Evolutionary conservation across 1,140 invertebrate genomes (phyloP).

Genomic region (Pseudachorutes palmiensis): DNA sequence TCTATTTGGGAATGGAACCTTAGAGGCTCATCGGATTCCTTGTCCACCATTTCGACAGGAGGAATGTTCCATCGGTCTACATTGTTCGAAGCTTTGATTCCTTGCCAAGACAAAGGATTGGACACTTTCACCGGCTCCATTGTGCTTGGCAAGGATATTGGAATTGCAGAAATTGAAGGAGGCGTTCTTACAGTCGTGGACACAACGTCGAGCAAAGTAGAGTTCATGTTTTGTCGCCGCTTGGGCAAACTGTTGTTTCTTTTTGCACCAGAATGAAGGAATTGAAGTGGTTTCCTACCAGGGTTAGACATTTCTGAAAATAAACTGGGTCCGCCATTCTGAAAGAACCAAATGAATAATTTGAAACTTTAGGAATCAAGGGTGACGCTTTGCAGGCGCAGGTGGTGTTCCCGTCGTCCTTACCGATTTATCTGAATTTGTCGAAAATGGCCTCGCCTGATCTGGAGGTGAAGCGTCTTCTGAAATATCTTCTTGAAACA

Average conservation of each 20-base stretch:
- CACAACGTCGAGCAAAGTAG: neutral
- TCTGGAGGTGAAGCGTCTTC: neutral
- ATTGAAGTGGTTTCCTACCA: neutral
- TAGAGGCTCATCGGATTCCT: neutral
- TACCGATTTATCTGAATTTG: conserved; percentile 24
- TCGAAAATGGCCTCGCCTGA: conserved; percentile 13
- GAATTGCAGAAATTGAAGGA: neutral
- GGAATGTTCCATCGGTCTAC: neutral
- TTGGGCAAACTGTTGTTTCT: neutral
- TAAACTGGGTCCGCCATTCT: neutral
- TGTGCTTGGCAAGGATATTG: neutral
- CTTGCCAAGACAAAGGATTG: too few relatives aligned
- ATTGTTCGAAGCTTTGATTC: too few relatives aligned
- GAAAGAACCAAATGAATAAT: too few relatives aligned
- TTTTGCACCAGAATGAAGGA: neutral
- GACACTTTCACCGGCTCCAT: neutral
- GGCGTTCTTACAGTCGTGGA: neutral
- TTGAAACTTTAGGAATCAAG: too few relatives aligned
- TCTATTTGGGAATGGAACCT: neutral
- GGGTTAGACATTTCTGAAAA: neutral
- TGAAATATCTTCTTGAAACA: conserved; percentile 24
- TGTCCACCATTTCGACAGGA: neutral
- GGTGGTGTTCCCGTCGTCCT: too few relatives aligned
- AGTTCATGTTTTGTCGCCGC: neutral
- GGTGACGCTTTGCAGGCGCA: too few relatives aligned